Conservation (phyloP, 2,797 vertebrate species). For the Aldrovandia affinis region DNA sequence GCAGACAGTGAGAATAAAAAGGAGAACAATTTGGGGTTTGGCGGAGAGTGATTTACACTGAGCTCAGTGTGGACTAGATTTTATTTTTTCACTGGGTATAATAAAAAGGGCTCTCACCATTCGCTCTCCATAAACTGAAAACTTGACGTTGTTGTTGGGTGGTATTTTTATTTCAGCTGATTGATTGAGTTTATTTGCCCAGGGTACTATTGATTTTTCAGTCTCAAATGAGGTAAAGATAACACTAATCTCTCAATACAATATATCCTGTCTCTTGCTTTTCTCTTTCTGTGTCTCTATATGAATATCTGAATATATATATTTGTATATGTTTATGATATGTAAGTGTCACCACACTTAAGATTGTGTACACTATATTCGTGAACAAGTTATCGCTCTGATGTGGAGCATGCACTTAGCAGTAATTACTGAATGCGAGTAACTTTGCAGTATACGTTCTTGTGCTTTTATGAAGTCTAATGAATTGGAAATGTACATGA, state of each 20-base stretch:
- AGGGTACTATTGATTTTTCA: background rate
- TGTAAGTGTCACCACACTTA: no score
- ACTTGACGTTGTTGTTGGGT: background rate
- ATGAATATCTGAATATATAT: background rate
- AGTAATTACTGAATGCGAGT: background rate
- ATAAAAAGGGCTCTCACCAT: slow-evolving; percentile 13
- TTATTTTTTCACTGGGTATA: slow-evolving; percentile 23
- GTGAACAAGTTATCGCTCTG: background rate
- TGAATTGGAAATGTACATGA: background rate
- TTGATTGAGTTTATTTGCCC: background rate
- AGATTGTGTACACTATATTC: no score
- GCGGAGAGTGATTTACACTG: slow-evolving; percentile 19
- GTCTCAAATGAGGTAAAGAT: background rate
- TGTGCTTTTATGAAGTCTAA: background rate
- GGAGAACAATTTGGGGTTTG: background rate
- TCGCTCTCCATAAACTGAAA: background rate
- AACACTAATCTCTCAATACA: background rate
- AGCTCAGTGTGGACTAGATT: background rate
- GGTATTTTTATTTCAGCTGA: background rate
- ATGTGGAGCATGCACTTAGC: background rate
- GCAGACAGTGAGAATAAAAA: background rate
- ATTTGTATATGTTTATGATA: background rate
- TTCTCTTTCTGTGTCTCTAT: background rate
- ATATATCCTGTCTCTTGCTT: background rate
- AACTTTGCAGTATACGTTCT: background rate